These are phyloP conservation scores for Austrolebias charrua DNA, from an alignment of 2,797 vertebrate genomes.

Conservation along the genomic window DNA sequence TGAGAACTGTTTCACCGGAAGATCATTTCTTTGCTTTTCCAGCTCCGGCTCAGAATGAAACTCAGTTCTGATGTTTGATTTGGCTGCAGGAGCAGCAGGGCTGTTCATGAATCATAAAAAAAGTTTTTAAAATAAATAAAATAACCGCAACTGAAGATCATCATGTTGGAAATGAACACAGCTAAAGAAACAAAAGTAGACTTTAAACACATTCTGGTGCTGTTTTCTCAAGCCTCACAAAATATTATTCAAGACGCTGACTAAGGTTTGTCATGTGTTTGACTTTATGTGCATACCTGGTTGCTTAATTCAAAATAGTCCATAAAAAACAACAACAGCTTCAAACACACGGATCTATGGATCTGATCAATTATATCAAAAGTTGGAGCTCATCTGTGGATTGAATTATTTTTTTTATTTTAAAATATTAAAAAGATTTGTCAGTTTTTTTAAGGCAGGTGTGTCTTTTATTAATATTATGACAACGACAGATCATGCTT, in stretches of 20 bases:
- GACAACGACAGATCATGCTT: no score
- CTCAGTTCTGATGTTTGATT: slow-evolving; percentile 68
- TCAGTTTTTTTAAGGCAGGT: neutral
- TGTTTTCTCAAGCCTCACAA: slow-evolving; percentile 66
- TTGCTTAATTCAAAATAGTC: slow-evolving; percentile 30
- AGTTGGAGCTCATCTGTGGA: neutral
- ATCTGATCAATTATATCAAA: slow-evolving; percentile 41
- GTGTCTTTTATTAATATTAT: no score
- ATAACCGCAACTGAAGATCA: slow-evolving; percentile 47
- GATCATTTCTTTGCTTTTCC: slow-evolving; percentile 53
- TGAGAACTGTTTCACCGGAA: slow-evolving; percentile 41
- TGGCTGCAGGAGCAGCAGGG: slow-evolving; percentile 45
- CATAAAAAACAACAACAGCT: slow-evolving; percentile 2
- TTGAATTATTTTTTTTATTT: neutral
- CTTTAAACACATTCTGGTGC: slow-evolving; percentile 58
- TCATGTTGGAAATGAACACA: slow-evolving; percentile 55
- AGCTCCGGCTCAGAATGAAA: slow-evolving; percentile 47
- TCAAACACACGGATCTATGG: neutral
- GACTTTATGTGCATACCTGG: slow-evolving; percentile 7
- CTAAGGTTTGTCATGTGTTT: slow-evolving; percentile 29
- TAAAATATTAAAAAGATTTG: neutral
- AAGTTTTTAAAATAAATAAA: slow-evolving; percentile 47
- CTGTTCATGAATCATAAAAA: slow-evolving; percentile 58
- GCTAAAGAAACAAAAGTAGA: slow-evolving; percentile 71
- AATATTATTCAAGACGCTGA: slow-evolving; percentile 58